Conservation (phyloP, 2,888 invertebrate genomes). For the Caenorhabditis sulstoni region DNA sequence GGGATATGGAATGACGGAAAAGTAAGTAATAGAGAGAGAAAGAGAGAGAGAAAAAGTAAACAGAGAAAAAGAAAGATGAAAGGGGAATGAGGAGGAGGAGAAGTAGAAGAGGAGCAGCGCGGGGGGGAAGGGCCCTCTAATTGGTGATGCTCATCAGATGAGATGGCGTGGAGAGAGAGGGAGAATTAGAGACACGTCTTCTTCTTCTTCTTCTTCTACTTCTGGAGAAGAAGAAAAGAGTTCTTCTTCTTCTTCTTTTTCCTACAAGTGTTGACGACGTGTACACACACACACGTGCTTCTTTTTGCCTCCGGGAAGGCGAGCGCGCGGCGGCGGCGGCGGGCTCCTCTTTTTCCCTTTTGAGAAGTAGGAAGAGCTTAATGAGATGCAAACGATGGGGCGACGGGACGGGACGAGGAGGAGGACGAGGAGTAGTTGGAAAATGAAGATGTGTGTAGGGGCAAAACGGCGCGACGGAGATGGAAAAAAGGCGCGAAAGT, state of each 20-base stretch:
- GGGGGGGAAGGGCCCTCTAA: constrained; percentile 30
- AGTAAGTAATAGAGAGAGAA: constrained; percentile 27
- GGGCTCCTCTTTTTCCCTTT: too few species aligned
- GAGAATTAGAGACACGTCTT: constrained; percentile 21
- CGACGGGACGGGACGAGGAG: too few species aligned
- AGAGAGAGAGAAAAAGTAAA: constrained; percentile 30
- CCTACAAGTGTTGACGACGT: constrained; percentile 55
- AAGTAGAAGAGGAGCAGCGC: not conserved
- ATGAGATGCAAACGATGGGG: constrained; percentile 56
- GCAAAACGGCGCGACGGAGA: too few species aligned
- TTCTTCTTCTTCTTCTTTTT: constrained; percentile 1
- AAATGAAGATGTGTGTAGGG: too few species aligned
- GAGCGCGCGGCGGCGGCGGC: too few species aligned
- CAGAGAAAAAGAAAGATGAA: constrained; percentile 29
- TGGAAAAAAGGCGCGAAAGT: too few species aligned
- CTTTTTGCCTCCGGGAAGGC: constrained; percentile 49
- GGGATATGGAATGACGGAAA: constrained; percentile 1
- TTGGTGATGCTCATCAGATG: constrained; percentile 47
- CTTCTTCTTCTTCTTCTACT: constrained; percentile 39
- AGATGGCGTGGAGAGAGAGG: constrained; percentile 19
- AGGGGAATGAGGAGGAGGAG: constrained; percentile 13
- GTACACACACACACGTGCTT: constrained; percentile 21
- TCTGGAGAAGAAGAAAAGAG: constrained; percentile 18
- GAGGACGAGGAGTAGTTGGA: too few species aligned
- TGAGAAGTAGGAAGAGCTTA: constrained; percentile 42